Conservation (phyloP, 1,140 invertebrate species). For the Heliconius nattereri region DNA sequence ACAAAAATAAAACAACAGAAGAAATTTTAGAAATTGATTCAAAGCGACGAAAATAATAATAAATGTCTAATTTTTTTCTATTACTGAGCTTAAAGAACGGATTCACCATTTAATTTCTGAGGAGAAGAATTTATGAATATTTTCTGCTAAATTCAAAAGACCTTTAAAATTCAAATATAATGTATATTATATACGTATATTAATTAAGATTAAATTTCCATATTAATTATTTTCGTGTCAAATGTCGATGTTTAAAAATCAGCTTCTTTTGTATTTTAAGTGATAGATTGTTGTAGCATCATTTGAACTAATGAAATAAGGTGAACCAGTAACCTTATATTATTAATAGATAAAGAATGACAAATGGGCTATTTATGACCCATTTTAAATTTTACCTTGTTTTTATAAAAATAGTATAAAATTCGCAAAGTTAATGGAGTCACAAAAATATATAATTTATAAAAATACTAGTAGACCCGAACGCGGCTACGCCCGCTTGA, state of each 20-base stretch:
- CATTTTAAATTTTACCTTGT: constrained; percentile 21
- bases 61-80: background rate
- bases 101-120: background rate
- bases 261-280: constrained; percentile 9
- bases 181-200: background rate
- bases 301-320: constrained; percentile 31
- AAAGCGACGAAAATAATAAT: background rate
- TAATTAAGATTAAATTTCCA: background rate
- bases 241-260: constrained; percentile 12
- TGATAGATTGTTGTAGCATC: constrained; percentile 25
- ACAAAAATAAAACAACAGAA: background rate
- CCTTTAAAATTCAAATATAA: background rate
- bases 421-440: background rate
- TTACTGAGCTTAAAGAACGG: background rate
- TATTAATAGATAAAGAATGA: constrained; percentile 19
- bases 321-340: constrained; percentile 40
- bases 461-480: too few species aligned
- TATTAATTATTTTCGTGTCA: background rate
- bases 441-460: background rate
- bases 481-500: too few species aligned
- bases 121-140: too few species aligned
- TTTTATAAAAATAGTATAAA: background rate
- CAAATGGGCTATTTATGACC: constrained; percentile 5
- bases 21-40: background rate
- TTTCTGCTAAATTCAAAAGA: background rate